These are phyloP conservation scores for Pelodiscus sinensis DNA, from an alignment of 2,113 vertebrate species.

Conservation along the genomic window DNA sequence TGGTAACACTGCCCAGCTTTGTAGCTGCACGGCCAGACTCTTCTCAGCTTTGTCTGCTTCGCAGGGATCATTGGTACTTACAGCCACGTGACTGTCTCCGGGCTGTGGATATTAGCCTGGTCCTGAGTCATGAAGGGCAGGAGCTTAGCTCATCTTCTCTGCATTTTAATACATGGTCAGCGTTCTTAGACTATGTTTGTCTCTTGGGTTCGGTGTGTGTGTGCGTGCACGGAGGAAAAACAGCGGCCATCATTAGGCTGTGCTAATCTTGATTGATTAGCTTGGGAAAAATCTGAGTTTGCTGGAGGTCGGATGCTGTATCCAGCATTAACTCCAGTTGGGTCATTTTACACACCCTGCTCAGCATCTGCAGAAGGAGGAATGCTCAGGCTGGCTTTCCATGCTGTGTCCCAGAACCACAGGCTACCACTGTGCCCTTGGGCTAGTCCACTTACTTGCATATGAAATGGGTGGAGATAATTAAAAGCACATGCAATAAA, in stretches of 20 bases:
- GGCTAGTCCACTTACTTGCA: not conserved
- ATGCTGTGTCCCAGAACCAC: not conserved
- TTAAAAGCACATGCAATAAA: constrained; percentile 47
- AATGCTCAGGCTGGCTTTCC: not conserved
- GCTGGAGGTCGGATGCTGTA: not conserved
- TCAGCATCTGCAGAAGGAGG: accelerated
- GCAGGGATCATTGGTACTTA: not conserved
- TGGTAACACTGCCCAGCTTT: not conserved
- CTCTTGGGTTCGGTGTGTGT: not conserved
- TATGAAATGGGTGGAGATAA: constrained; percentile 49
- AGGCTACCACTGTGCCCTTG: not conserved
- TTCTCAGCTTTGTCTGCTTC: not conserved
- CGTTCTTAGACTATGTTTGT: not conserved
- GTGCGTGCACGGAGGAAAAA: not conserved
- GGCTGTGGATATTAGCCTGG: not conserved
- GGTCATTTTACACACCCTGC: accelerated
- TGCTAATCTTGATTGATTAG: not conserved
- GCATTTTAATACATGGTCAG: not conserved
- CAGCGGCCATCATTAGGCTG: not conserved
- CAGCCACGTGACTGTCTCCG: not conserved
- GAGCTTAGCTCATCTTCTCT: not conserved
- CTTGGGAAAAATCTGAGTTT: not conserved
- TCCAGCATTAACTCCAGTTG: accelerated
- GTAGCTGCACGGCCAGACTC: not conserved
- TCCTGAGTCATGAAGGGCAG: not conserved